Conservation (phyloP, 1,140 invertebrate species). For the Anastrepha obliqua region DNA sequence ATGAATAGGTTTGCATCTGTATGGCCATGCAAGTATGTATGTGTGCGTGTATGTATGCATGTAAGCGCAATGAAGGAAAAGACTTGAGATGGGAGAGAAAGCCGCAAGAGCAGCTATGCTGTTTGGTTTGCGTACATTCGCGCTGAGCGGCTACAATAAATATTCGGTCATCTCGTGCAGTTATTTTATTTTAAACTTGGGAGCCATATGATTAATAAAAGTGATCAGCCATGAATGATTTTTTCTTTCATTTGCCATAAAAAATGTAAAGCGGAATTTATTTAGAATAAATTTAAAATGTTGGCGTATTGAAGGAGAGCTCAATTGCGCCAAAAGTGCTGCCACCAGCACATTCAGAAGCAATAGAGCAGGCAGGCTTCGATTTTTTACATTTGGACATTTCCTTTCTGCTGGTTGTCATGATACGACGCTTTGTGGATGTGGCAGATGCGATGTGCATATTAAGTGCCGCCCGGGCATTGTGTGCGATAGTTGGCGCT, state of each 20-base stretch:
- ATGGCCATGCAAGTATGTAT: background rate
- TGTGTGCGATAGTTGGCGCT: slow-evolving; percentile 46
- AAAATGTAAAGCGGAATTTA: slow-evolving; percentile 55
- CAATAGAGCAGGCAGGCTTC: background rate
- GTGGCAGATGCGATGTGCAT: slow-evolving; percentile 38
- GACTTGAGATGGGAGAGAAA: background rate
- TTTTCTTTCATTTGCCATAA: slow-evolving; percentile 23
- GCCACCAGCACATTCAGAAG: background rate
- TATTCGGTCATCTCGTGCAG: slow-evolving; percentile 33
- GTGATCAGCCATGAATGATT: slow-evolving; percentile 54
- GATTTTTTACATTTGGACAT: slow-evolving; percentile 37
- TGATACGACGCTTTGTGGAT: slow-evolving; percentile 5
- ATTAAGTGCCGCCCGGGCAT: slow-evolving; percentile 25
- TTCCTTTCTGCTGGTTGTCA: slow-evolving; percentile 38
- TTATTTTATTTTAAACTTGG: slow-evolving; percentile 53
- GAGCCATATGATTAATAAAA: slow-evolving; percentile 42
- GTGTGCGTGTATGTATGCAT: background rate
- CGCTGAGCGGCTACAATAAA: slow-evolving; percentile 31
- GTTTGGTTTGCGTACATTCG: background rate
- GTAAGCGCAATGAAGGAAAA: too few species aligned
- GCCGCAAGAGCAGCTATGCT: slow-evolving; percentile 8
- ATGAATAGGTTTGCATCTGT: too few species aligned
- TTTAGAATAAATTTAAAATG: slow-evolving; percentile 52
- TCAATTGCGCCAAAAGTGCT: background rate
- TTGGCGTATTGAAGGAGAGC: background rate